Percentiles rank a stretch among this genome's conserved stretches.
phyloP scores from a whole-genome alignment of 2,797 vertebrate genomes.

The Linurgus olivaceus region DNA sequence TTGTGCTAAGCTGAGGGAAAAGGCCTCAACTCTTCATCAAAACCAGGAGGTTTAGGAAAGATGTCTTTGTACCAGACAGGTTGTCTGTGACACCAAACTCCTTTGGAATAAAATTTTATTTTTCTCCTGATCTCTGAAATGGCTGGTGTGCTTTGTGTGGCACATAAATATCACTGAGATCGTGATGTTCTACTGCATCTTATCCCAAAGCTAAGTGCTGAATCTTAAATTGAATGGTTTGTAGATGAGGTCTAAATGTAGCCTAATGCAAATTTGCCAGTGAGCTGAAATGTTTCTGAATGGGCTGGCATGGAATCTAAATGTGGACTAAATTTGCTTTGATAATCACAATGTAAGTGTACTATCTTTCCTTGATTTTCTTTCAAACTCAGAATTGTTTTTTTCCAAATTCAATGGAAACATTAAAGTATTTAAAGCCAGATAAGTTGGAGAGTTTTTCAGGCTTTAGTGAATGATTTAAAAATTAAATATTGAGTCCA shows the following conservation, averaged over 20 bases:
- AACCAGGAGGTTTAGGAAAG: background rate
- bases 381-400: slow-evolving; percentile 8
- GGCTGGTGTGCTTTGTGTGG: background rate
- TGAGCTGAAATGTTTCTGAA: slow-evolving; percentile 14
- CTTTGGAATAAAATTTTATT: background rate
- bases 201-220: background rate
- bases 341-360: background rate
- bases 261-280: background rate
- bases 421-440: slow-evolving; percentile 21
- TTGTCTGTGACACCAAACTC: background rate
- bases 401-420: background rate
- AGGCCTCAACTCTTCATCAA: background rate
- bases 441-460: slow-evolving; percentile 9
- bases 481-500: slow-evolving; percentile 19
- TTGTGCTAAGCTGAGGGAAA: background rate
- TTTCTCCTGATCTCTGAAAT: background rate
- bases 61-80: background rate
- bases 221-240: background rate
- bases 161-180: background rate
- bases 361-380: slow-evolving; percentile 16
- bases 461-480: slow-evolving; percentile 6
- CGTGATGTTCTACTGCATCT: background rate
- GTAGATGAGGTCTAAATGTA: slow-evolving; percentile 31
- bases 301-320: background rate
- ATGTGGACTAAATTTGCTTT: background rate